These are phyloP conservation scores for Eleutherodactylus coqui DNA, from an alignment of 2,797 vertebrate species.

Conservation along the genomic window DNA sequence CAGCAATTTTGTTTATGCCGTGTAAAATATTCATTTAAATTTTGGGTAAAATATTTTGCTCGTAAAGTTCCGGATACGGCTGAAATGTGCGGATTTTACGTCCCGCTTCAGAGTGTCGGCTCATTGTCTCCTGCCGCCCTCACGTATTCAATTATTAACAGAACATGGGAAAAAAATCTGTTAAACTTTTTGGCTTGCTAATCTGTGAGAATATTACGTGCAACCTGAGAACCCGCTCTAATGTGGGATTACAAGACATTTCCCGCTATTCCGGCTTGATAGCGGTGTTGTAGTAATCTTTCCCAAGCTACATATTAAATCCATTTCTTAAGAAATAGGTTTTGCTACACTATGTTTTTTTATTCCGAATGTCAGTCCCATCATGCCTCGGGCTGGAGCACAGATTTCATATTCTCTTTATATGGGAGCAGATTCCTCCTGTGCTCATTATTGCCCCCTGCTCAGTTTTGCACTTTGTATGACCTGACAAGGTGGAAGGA, in stretches of 20 bases:
- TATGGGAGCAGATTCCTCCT: neutral
- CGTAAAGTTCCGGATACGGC: slow-evolving; percentile 15
- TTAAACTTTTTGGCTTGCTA: slow-evolving; percentile 2
- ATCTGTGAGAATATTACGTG: neutral
- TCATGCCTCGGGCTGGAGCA: neutral
- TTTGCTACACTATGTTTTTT: neutral
- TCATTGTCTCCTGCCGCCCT: neutral
- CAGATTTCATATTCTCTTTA: neutral
- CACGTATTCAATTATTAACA: slow-evolving; percentile 19
- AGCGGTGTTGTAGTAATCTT: neutral
- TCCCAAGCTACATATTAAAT: neutral
- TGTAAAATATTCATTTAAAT: slow-evolving; percentile 52
- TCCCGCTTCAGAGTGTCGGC: neutral
- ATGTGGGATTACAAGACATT: neutral
- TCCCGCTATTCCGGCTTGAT: neutral
- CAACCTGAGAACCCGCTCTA: neutral
- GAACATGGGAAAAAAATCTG: neutral
- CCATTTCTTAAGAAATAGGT: neutral
- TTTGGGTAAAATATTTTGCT: slow-evolving; percentile 36
- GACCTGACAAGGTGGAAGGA: neutral
- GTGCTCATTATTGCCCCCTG: neutral
- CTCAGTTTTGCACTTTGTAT: neutral
- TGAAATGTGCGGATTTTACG: slow-evolving; percentile 20
- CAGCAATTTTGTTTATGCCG: slow-evolving; percentile 52
- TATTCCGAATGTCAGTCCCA: neutral